These are phyloP conservation scores for Martes martes DNA, from an alignment of 2,113 vertebrate species.

Conservation along the genomic window DNA sequence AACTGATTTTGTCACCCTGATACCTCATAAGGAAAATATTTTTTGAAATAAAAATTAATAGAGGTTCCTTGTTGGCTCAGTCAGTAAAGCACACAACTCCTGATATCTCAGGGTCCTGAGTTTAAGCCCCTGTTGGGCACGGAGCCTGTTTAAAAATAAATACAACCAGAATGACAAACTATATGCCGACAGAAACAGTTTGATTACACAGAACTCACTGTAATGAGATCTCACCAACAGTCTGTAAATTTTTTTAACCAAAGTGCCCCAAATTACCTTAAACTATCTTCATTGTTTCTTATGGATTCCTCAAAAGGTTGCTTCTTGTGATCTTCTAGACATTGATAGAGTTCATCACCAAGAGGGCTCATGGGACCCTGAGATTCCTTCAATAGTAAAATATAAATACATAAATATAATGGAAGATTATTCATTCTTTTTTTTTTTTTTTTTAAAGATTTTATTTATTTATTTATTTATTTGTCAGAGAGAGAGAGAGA, in stretches of 20 bases:
- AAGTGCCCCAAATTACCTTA: conserved; percentile 73
- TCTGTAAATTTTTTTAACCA: neutral
- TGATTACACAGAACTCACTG: neutral
- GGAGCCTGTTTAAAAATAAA: neutral
- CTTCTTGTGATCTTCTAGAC: conserved; percentile 73
- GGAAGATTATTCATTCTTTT: conserved; percentile 29
- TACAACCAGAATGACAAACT: conserved; percentile 11
- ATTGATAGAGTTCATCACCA: conserved; percentile 61
- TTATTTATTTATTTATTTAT: too few relatives aligned
- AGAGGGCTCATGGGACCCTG: conserved; percentile 75
- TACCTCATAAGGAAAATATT: neutral
- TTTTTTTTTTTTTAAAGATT: too few relatives aligned
- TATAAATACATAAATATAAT: neutral
- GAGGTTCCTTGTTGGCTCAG: neutral
- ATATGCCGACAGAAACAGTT: neutral
- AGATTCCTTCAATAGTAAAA: conserved; percentile 77
- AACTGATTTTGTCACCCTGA: neutral
- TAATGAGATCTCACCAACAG: neutral
- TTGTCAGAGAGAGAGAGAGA: too few relatives aligned
- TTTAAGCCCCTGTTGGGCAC: neutral
- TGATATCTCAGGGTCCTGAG: neutral
- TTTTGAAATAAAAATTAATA: conserved; percentile 31
- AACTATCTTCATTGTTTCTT: conserved; percentile 71
- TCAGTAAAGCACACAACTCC: neutral
- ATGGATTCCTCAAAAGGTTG: conserved; percentile 65